phyloP scores from a whole-genome alignment of 2,113 vertebrate species.

The Pollimyrus isidori region DNA sequence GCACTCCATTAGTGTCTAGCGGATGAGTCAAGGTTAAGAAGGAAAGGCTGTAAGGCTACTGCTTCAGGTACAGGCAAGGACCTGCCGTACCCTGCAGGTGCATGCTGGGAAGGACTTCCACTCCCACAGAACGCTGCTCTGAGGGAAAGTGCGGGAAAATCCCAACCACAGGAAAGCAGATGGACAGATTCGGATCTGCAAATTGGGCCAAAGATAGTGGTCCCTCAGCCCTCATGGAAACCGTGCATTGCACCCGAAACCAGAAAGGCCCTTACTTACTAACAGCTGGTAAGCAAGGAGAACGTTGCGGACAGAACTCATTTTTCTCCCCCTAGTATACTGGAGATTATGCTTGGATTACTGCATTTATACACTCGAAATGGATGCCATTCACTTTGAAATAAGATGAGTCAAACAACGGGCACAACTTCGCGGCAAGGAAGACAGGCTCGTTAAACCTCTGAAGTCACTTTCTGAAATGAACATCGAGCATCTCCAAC shows the following conservation, averaged over 20 bases:
- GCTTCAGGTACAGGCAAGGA: not conserved
- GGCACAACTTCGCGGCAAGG: not conserved
- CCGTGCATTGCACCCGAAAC: not conserved
- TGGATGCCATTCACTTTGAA: not conserved
- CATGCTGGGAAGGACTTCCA: conserved; percentile 5
- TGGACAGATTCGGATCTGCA: not conserved
- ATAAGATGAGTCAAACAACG: not conserved
- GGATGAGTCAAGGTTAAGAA: not conserved
- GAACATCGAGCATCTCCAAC: not conserved
- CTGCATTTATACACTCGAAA: not conserved
- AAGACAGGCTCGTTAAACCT: not conserved
- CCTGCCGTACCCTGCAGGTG: not conserved
- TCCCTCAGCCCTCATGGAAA: conserved; percentile 1
- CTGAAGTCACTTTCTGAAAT: not conserved
- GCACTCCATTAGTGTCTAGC: not conserved
- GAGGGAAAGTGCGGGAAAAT: not conserved
- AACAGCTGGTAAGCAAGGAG: not conserved
- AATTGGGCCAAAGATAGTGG: conserved; percentile 1
- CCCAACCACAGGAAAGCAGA: not conserved
- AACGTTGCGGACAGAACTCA: not conserved
- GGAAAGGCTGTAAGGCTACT: not conserved
- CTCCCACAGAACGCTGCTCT: not conserved
- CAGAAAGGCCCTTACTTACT: not conserved
- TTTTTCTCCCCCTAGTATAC: not conserved
- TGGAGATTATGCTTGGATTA: not conserved